Percentiles rank a stretch among this genome's conserved stretches.
Conservation (phyloP, 2,113 vertebrate genomes). For the Aptenodytes forsteri region DNA sequence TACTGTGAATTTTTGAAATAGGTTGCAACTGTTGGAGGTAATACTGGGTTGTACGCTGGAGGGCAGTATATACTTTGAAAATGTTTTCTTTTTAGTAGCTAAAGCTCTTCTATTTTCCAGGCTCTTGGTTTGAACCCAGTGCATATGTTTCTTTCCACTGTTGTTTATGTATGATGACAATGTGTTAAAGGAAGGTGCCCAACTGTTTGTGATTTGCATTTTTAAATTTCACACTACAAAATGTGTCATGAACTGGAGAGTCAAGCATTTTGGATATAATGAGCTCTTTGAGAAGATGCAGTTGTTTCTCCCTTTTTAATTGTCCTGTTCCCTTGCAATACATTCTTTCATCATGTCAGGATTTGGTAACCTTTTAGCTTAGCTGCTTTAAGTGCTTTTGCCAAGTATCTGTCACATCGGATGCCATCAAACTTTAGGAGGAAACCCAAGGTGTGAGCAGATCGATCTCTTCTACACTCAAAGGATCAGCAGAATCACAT, state of each 20-base stretch:
- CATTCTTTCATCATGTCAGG: background rate
- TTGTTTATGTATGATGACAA: background rate
- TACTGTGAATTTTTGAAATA: background rate
- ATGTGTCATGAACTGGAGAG: background rate
- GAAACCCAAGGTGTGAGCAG: background rate
- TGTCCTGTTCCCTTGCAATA: background rate
- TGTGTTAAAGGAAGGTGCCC: background rate
- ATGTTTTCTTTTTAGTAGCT: background rate
- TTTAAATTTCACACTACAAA: background rate
- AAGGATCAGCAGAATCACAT: background rate
- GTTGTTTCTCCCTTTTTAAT: background rate
- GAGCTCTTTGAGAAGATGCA: background rate
- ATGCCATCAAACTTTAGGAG: background rate
- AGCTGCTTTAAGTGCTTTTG: background rate
- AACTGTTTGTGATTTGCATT: background rate
- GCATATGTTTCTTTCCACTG: background rate
- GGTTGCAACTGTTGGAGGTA: background rate
- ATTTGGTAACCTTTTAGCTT: background rate
- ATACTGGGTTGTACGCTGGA: constrained; percentile 33
- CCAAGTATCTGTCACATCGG: background rate
- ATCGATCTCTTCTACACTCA: background rate
- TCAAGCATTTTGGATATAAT: background rate
- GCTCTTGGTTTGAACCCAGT: background rate
- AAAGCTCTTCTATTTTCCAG: background rate
- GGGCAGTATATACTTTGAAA: constrained; percentile 58